Evolutionary conservation across 2,888 invertebrate genomes (phyloP), one percentile per base, ranked within the genome.

Genomic region (Gerosis bhagava): DNA sequence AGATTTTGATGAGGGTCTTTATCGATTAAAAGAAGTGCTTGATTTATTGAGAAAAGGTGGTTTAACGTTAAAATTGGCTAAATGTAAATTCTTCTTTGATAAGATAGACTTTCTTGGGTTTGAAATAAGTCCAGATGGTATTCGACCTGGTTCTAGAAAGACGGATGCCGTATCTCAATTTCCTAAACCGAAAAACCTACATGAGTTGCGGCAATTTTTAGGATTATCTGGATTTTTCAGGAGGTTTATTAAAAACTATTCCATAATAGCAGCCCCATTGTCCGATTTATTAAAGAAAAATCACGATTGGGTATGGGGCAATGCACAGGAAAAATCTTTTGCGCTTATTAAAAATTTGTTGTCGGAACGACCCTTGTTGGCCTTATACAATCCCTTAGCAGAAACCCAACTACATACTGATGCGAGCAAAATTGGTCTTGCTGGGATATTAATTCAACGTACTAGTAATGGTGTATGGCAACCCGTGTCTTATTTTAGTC

Each of bases 401-500:
- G 32, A 32, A 32, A 32, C 32, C 4, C 32, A 32, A 3, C 6
- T 32, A 1, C 32, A 32, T 6, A 32, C 32, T 1, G 32, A 32
- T 32, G 32, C 32, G 2, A 17, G 19, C 6, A 32, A 19, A 19
- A 4, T 10, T 11, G 32, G 32, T 1, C 1, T 32, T 4, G 32
- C 32, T 2, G 17, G 32, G 2, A 32, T 32, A 11, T n/a, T 32
- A 2, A 2, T 32, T 2, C 32, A 32, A 10, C 15, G 13, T 5
- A 15, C 15, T 8, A 31, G 2, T 7, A 16, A 16, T 13, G 31
- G 5, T 31, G 3, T 31, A 16, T 31, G 7, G 8, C 7, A 15
- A n/a, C n/a, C 31, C 3, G 16, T 31, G 3, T 13, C 31, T 0
- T 31, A n/a, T 5, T 49, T 43, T 26, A 37, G 49, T 22, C 29